phyloP scores from a whole-genome alignment of 2,797 vertebrate genomes.

The Arvicola amphibius region DNA sequence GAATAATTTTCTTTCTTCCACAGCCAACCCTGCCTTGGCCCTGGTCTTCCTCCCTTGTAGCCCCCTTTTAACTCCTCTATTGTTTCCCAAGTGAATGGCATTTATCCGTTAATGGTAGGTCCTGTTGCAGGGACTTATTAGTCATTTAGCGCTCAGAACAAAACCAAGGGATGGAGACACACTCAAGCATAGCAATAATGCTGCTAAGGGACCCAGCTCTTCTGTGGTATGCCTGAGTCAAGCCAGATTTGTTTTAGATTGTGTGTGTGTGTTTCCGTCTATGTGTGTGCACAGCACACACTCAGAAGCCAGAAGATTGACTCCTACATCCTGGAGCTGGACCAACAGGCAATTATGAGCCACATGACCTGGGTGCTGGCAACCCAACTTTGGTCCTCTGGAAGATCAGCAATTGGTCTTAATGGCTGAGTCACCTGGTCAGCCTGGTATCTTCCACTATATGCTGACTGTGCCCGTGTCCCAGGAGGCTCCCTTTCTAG shows the following conservation, averaged over 20 bases:
- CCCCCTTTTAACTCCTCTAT: background rate
- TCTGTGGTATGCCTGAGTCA: background rate
- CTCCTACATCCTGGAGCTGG: background rate
- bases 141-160: background rate
- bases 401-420: background rate
- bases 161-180: background rate
- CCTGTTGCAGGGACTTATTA: background rate
- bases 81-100: background rate
- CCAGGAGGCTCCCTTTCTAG: background rate
- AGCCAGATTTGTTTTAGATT: background rate
- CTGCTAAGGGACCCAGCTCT: background rate
- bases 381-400: background rate
- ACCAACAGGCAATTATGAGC: background rate
- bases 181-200: background rate
- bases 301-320: background rate
- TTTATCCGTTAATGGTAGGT: background rate
- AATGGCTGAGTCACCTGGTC: background rate
- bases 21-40: too few relatives aligned
- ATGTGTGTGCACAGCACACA: background rate
- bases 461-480: background rate
- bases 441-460: background rate
- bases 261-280: background rate
- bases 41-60: background rate
- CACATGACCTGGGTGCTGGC: background rate
- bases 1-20: background rate